Evolutionary conservation across 92 coral and sea anemone species (phyloP), one percentile per base, ranked within the genome.

Genomic region (Actinernus sp.): DNA sequence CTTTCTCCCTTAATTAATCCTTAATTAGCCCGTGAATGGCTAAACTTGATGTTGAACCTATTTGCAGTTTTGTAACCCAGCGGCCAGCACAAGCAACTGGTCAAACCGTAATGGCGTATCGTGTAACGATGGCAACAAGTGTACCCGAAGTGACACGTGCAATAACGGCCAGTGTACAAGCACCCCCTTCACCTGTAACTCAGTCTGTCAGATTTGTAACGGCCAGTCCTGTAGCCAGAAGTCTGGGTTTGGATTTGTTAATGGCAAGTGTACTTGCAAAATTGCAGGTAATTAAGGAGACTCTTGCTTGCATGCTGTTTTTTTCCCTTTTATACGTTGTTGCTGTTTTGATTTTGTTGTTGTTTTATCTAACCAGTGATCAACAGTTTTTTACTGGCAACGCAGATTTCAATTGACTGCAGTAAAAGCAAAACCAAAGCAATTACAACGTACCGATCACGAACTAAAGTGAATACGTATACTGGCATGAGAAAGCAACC

Each of bases 81-180:
- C 62, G 26, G 51, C 38, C 12, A 92, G 87, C 40, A 59, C 79
- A 26, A 72, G 85, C 46, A 54, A 85, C 3, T 88, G 96, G 96
- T 31, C 93, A 4, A 73, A 65, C 65, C 82, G 79, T 3, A 51
- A 88, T 31, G 92, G 88, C 18, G 72, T 74, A 16, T 53, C 88
- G 31, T 93, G 98, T 25, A 75, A 89, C 65, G 98, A 93, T 23
- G 80, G 86, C 1, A 43, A 85, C 64, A 56, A 33, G 28, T 93
- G 98, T 41, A 89, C 98, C n/a, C 64, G 84, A 26, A 74, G 82
- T 27, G 98, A 93, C 58, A 89, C 75, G 36, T 93, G 98, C 57
- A 46, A 14, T 3, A 53, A 64, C 45, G 96, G 98, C 22, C 91
- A 64, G 13, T 93, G 98, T 39, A 74, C 65, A 7, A 88, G 90